A percentile compares a stretch with the other conserved stretches of the same genome.
These are phyloP conservation scores for Hydrophis major DNA, from an alignment of 2,797 vertebrate species.

Conservation along the genomic window DNA sequence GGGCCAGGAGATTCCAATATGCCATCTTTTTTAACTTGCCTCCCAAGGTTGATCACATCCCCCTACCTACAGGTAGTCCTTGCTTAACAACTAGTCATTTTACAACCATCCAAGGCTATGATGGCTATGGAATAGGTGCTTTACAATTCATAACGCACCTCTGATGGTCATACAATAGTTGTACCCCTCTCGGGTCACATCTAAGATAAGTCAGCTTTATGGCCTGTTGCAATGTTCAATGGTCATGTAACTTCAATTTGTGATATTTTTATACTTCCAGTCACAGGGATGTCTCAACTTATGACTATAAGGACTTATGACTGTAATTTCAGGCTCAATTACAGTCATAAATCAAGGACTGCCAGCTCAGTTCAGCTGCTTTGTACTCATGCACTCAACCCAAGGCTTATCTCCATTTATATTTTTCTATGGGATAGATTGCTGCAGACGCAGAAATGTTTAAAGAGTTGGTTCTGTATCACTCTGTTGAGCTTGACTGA, in stretches of 20 bases:
- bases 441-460: not conserved
- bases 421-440: not conserved
- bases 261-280: not conserved
- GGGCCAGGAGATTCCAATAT: no score
- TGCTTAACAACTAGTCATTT: no score
- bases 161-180: not conserved
- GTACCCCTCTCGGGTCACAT: not conserved
- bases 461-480: not conserved
- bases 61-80: not conserved
- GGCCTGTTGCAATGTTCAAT: not conserved
- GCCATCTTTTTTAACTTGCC: no score
- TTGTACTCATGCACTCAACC: not conserved
- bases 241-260: not conserved
- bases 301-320: not conserved
- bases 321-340: not conserved
- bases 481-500: not conserved
- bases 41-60: not conserved
- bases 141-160: not conserved
- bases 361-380: not conserved
- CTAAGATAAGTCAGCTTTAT: not conserved
- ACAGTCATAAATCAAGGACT: not conserved
- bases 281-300: not conserved
- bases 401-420: not conserved
- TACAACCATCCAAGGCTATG: no score
- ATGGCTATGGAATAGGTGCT: no score